These are phyloP conservation scores for Tethya wilhelma DNA, from an alignment of 37 sponge, comb jelly and placozoan genomes.

Conservation along the genomic window DNA sequence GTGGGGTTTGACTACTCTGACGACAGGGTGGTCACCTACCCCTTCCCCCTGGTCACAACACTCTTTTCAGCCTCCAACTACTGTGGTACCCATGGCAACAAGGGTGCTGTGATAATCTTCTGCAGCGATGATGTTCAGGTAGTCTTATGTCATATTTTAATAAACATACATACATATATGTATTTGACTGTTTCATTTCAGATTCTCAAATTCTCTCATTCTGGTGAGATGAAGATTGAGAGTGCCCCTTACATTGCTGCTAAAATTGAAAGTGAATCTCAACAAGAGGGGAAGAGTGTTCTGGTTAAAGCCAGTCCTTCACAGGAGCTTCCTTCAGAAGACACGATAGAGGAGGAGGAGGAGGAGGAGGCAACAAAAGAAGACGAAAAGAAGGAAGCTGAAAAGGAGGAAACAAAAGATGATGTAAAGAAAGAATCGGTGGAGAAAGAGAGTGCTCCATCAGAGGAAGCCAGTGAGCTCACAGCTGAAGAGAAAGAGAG, in stretches of 20 bases:
- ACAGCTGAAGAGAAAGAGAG: too few species aligned
- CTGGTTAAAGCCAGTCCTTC: neutral
- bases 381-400: neutral
- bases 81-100: conserved; percentile 83
- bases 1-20: conserved; percentile 51
- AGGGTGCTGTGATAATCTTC: conserved; percentile 74
- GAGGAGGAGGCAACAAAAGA: neutral
- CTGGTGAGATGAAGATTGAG: conserved; percentile 21
- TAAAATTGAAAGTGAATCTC: too few species aligned
- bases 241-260: conserved; percentile 27
- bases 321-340: neutral
- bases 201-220: conserved; percentile 21
- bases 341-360: neutral
- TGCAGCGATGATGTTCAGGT: conserved; percentile 52
- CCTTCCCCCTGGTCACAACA: conserved; percentile 77
- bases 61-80: conserved; percentile 90
- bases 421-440: neutral
- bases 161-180: too few species aligned
- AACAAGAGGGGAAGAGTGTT: too few species aligned
- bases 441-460: neutral
- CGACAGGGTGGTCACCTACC: conserved; percentile 36
- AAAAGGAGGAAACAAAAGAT: neutral
- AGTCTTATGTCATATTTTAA: neutral
- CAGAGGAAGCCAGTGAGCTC: neutral
- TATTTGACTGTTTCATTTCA: too few species aligned